phyloP scores from a whole-genome alignment of 2,113 vertebrate genomes.

The Poeciliopsis occidentalis region DNA sequence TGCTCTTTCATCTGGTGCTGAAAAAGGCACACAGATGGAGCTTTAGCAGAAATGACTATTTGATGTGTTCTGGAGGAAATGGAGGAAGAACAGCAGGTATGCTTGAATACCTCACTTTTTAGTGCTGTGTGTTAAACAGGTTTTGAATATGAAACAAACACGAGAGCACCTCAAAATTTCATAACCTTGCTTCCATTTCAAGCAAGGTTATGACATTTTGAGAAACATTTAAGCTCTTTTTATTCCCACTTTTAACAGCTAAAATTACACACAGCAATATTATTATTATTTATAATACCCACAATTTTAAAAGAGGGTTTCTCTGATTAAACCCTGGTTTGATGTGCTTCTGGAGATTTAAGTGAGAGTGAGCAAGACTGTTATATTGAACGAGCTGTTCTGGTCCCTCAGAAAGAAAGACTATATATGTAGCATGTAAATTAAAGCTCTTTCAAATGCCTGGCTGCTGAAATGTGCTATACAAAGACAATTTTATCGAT shows the following conservation, averaged over 20 bases:
- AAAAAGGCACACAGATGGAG: conserved; percentile 34
- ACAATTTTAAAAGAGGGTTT: background rate
- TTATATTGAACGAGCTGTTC: background rate
- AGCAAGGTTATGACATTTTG: no score
- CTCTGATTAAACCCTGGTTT: background rate
- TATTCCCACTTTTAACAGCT: background rate
- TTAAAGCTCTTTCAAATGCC: no score
- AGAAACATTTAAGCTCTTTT: no score
- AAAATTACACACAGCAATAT: background rate
- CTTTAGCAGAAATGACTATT: conserved; percentile 46
- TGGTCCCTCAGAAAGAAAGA: no score
- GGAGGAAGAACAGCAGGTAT: conserved; percentile 16
- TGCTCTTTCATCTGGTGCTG: conserved; percentile 51
- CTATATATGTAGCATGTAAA: no score
- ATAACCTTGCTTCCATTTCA: background rate
- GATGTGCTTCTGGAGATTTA: no score
- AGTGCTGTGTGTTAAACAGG: conserved; percentile 3
- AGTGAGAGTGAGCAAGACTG: background rate
- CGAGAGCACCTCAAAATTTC: background rate
- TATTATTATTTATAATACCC: no score
- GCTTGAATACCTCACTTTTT: conserved; percentile 27
- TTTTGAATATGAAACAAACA: conserved; percentile 27
- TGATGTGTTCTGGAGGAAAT: conserved; percentile 53
- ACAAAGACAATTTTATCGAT: no score
- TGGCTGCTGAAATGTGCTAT: no score